Evolutionary conservation across 2,797 vertebrate genomes (phyloP).

Genomic region (Spondyliosoma cantharus): DNA sequence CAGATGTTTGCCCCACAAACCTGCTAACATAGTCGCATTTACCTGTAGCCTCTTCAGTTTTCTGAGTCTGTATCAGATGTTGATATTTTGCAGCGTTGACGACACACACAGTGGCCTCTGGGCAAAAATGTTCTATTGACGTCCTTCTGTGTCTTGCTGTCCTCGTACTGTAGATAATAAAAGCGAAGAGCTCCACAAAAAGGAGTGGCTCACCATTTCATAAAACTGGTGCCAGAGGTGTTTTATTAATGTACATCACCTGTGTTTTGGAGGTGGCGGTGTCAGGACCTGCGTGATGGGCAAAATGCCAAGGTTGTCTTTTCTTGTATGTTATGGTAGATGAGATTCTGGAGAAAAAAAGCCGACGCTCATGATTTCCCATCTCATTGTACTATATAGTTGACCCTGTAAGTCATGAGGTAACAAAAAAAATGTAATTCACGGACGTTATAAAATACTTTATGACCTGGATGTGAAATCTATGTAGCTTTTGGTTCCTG

Average conservation of each 20-base stretch:
- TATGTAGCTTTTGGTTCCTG: constrained; percentile 36
- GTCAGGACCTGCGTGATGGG: background rate
- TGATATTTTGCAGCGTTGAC: background rate
- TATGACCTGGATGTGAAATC: constrained; percentile 43
- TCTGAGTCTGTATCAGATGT: background rate
- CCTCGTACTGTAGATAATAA: constrained; percentile 1
- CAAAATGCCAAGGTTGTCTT: constrained; percentile 6
- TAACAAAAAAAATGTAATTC: constrained; percentile 13
- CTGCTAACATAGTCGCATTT: too few species aligned
- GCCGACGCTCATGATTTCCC: background rate
- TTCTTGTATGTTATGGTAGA: background rate
- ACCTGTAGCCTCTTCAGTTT: background rate
- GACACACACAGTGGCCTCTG: background rate
- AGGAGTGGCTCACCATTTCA: background rate
- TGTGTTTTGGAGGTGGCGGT: background rate
- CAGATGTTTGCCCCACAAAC: background rate
- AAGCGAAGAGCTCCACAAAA: constrained; percentile 1
- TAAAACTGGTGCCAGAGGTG: background rate
- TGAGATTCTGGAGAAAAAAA: constrained; percentile 1
- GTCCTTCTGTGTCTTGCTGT: background rate
- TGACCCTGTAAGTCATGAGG: constrained; percentile 5
- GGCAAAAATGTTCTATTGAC: background rate
- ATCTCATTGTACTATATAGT: background rate
- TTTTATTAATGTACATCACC: background rate
- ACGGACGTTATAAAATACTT: constrained; percentile 17